Percentiles rank a stretch among this genome's conserved stretches.
Evolutionary conservation across 2,888 invertebrate species (phyloP).

Genomic region (Acrobasis consociella): DNA sequence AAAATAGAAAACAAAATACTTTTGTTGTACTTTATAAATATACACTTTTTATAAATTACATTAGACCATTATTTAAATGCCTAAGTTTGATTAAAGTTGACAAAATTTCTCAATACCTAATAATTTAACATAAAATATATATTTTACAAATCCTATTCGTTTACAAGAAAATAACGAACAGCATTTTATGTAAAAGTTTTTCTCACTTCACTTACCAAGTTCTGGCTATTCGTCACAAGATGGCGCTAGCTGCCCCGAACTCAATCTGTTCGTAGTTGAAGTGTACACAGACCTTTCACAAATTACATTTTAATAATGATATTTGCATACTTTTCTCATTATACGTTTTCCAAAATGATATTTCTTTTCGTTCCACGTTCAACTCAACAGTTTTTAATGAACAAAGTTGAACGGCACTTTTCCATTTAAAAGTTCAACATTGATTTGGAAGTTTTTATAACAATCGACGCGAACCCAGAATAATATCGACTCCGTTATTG

Average conservation of each 20-base stretch:
- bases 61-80: too few relatives aligned
- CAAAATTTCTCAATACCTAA: too few relatives aligned
- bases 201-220: background rate
- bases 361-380: conserved; percentile 50
- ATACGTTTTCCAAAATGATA: conserved; percentile 50
- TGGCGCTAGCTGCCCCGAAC: conserved; percentile 50
- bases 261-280: background rate
- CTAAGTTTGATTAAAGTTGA: too few relatives aligned
- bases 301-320: conserved; percentile 31
- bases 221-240: conserved; percentile 65
- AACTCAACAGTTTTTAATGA: conserved; percentile 72
- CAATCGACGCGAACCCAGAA: conserved; percentile 53
- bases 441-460: conserved; percentile 65
- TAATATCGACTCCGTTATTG: conserved; percentile 36
- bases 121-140: too few relatives aligned
- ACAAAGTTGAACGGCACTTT: conserved; percentile 71
- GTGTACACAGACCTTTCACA: background rate
- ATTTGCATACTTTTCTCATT: conserved; percentile 58
- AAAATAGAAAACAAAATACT: too few relatives aligned
- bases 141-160: too few relatives aligned
- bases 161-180: too few relatives aligned
- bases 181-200: too few relatives aligned
- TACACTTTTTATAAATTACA: too few relatives aligned
- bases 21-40: too few relatives aligned
- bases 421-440: conserved; percentile 74